phyloP scores from a whole-genome alignment of 2,888 invertebrate species.

The Patella caerulea region DNA sequence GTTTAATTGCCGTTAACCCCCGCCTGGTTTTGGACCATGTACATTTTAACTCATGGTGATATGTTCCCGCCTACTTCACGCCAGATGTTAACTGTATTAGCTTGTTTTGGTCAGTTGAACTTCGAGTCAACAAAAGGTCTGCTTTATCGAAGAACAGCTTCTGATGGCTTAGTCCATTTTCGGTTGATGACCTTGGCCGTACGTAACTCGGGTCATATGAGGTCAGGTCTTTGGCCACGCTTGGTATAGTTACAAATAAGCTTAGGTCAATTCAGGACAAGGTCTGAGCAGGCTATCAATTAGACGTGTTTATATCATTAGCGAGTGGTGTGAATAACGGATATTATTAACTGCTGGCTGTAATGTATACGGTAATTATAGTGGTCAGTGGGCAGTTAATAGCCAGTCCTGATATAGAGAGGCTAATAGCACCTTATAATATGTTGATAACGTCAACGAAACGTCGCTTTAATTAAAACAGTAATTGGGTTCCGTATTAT shows the following conservation, averaged over 20 bases:
- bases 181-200: not conserved
- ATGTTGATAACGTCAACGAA: too few species aligned
- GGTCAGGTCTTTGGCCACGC: not conserved
- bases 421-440: too few species aligned
- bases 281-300: not conserved
- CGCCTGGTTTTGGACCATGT: too few species aligned
- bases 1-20: too few species aligned
- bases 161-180: not conserved
- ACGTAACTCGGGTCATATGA: not conserved
- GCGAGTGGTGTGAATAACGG: too few species aligned
- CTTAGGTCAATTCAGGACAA: not conserved
- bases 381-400: too few species aligned
- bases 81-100: not conserved
- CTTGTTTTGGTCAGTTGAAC: conserved; percentile 4
- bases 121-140: not conserved
- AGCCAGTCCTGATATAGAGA: too few species aligned
- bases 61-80: not conserved
- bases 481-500: too few species aligned
- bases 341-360: too few species aligned
- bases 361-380: too few species aligned
- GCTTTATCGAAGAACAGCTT: not conserved
- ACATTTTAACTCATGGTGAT: too few species aligned
- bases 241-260: not conserved
- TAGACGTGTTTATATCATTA: not conserved
- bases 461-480: too few species aligned